These are phyloP conservation scores for Poecilia wingei DNA, from an alignment of 2,797 vertebrate species.

Conservation along the genomic window DNA sequence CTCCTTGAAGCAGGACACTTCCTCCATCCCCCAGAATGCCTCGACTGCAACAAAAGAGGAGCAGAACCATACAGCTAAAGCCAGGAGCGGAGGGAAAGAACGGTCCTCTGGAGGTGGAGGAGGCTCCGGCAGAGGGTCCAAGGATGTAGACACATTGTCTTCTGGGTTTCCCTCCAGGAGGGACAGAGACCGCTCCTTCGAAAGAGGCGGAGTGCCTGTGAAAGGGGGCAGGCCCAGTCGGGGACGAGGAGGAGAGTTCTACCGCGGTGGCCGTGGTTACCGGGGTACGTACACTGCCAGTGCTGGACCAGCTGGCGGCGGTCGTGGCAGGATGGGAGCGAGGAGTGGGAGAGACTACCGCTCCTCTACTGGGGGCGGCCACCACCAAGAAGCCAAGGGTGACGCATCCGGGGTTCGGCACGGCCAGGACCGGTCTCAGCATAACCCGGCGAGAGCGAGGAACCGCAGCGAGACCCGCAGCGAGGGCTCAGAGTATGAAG, in stretches of 20 bases:
- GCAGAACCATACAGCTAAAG: constrained; percentile 61
- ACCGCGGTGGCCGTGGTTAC: constrained; percentile 89
- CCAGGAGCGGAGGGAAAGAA: constrained; percentile 81
- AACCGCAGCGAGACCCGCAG: constrained; percentile 92
- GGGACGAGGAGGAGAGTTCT: constrained; percentile 90
- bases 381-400: constrained; percentile 78
- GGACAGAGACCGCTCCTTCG: constrained; percentile 85
- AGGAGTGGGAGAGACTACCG: constrained; percentile 86
- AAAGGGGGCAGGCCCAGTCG: constrained; percentile 79
- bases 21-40: constrained; percentile 64
- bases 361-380: constrained; percentile 69
- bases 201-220: constrained; percentile 69
- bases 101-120: constrained; percentile 62
- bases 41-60: constrained; percentile 76
- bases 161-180: constrained; percentile 74
- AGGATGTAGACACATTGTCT: constrained; percentile 71
- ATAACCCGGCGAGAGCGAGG: constrained; percentile 84
- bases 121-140: constrained; percentile 71
- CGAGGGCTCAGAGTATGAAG: constrained; percentile 93
- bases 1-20: constrained; percentile 69
- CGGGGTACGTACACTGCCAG: constrained; percentile 86
- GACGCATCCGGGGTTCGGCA: constrained; percentile 72
- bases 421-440: constrained; percentile 72
- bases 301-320: constrained; percentile 71
- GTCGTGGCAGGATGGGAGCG: constrained; percentile 82